Conservation (phyloP, 1,140 invertebrate species). For the Leptinotarsa texana region DNA sequence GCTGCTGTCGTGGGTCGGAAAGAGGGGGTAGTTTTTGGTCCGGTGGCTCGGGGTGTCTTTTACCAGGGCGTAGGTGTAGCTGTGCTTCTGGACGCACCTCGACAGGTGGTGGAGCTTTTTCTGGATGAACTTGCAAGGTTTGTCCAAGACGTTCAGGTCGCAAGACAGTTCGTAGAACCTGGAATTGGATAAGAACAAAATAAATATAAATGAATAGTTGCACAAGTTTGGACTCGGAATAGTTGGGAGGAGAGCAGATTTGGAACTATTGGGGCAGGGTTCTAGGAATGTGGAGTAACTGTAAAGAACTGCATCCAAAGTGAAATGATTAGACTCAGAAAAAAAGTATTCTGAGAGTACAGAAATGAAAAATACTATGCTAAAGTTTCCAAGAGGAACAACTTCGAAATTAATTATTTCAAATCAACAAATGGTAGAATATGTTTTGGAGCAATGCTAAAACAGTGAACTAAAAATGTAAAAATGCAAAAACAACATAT, state of each 20-base stretch:
- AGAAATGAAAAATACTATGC: no score
- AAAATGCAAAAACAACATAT: no score
- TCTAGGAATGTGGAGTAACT: no score
- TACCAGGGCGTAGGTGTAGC: constrained; percentile 83
- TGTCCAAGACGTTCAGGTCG: constrained; percentile 68
- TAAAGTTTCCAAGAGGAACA: no score
- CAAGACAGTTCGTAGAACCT: constrained; percentile 81
- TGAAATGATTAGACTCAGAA: no score
- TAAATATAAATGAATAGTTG: background rate
- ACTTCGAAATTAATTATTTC: no score
- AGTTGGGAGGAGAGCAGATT: background rate
- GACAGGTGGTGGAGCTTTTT: constrained; percentile 69
- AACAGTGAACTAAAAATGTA: no score
- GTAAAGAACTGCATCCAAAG: no score
- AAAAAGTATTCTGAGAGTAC: no score
- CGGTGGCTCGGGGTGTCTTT: constrained; percentile 54
- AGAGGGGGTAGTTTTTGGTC: constrained; percentile 57
- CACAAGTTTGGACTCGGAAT: background rate
- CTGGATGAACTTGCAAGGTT: constrained; percentile 78
- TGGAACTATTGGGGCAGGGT: no score
- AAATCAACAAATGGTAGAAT: no score
- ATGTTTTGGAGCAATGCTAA: no score
- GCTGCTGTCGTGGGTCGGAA: constrained; percentile 60
- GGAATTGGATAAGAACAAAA: constrained; percentile 5
- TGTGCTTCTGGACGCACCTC: constrained; percentile 80